A percentile compares a stretch with the other conserved stretches of the same genome.
Evolutionary conservation across 2,888 invertebrate species (phyloP).

Genomic region (Drosophila kuntzei): DNA sequence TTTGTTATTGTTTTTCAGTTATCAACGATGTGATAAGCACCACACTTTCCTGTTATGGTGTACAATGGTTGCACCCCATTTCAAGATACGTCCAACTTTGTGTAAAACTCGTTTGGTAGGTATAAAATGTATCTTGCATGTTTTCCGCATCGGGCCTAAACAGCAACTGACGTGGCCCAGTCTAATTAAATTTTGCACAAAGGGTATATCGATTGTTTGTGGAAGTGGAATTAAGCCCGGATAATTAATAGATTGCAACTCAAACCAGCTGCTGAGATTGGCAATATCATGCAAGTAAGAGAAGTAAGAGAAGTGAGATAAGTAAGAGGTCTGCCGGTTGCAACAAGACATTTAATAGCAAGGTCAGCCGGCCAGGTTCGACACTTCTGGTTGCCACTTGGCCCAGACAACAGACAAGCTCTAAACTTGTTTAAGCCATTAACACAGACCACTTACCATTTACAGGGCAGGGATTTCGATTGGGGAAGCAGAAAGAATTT

Average conservation of each 20-base stretch:
- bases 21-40: conserved; percentile 45
- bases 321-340: conserved; percentile 50
- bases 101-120: conserved; percentile 32
- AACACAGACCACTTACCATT: background rate
- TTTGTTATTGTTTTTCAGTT: conserved; percentile 22
- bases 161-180: conserved; percentile 39
- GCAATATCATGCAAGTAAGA: conserved; percentile 28
- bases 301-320: too few relatives aligned
- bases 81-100: background rate
- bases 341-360: conserved; percentile 42
- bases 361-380: conserved; percentile 46
- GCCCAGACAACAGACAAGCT: conserved; percentile 27
- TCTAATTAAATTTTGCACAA: conserved; percentile 39
- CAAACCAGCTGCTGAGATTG: background rate
- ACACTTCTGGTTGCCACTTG: conserved; percentile 49
- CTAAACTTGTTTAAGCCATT: conserved; percentile 49
- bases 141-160: conserved; percentile 44
- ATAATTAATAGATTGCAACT: conserved; percentile 30
- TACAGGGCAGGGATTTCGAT: conserved; percentile 15
- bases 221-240: conserved; percentile 6
- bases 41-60: conserved; percentile 10
- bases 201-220: conserved; percentile 31
- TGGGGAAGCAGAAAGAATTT: background rate
- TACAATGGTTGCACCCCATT: conserved; percentile 8
- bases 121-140: conserved; percentile 2